These are phyloP conservation scores for Microplitis demolitor DNA, from an alignment of 1,140 invertebrate genomes.

Conservation along the genomic window DNA sequence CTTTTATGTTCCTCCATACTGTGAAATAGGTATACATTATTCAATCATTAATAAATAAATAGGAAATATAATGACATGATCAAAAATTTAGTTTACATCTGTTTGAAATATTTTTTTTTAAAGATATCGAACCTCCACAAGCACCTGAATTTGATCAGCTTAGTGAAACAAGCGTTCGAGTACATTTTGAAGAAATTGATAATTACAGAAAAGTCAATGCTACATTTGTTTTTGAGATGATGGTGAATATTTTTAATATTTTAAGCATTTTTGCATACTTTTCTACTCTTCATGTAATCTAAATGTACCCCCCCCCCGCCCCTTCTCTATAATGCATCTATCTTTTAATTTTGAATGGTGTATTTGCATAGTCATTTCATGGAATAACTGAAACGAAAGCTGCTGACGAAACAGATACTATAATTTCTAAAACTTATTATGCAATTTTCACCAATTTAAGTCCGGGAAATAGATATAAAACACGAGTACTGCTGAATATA, in stretches of 20 bases:
- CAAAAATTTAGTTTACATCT: no score
- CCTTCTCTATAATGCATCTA: no score
- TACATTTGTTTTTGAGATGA: not conserved
- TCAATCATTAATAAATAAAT: not conserved
- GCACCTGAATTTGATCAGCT: not conserved
- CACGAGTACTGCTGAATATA: not conserved
- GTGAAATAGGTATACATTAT: constrained; percentile 30
- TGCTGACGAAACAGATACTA: not conserved
- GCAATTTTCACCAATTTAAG: not conserved
- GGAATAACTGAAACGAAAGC: not conserved
- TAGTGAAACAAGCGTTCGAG: constrained; percentile 20
- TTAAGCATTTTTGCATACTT: no score
- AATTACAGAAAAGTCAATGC: not conserved
- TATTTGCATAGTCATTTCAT: not conserved
- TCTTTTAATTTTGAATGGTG: no score
- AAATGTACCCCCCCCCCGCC: no score
- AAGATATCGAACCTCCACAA: not conserved
- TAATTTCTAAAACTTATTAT: not conserved
- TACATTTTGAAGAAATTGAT: not conserved
- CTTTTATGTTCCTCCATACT: constrained; percentile 28
- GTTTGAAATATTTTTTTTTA: not conserved
- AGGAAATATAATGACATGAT: not conserved
- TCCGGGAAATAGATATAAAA: not conserved
- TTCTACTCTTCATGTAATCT: no score
- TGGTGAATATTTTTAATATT: not conserved